A percentile compares a stretch with the other conserved stretches of the same genome.
phyloP scores from a whole-genome alignment of 1,140 invertebrate species.

The Octopus sinensis region DNA sequence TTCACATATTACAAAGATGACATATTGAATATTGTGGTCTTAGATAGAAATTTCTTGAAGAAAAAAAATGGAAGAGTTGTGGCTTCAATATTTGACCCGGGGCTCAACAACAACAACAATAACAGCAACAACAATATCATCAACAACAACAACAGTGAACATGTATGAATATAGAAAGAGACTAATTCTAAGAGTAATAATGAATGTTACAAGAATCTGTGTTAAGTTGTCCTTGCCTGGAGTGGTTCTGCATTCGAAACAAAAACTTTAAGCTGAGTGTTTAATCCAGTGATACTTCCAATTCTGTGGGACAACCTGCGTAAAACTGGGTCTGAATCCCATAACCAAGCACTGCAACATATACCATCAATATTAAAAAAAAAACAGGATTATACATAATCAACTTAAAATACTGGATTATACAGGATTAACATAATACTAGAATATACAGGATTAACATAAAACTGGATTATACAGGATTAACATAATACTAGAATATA shows the following conservation, averaged over 20 bases:
- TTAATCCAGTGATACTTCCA: constrained; percentile 24
- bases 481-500: background rate
- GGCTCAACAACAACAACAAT: background rate
- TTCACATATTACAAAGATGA: no score
- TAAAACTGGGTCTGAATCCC: constrained; percentile 18
- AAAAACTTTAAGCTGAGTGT: constrained; percentile 14
- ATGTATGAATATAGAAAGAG: background rate
- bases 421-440: background rate
- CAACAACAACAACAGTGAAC: background rate
- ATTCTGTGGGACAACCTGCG: constrained; percentile 20
- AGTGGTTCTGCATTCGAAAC: constrained; percentile 27
- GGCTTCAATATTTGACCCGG: no score
- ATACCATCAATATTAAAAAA: background rate
- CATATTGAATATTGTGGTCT: no score
- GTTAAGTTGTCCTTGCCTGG: constrained; percentile 20
- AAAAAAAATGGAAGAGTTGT: no score
- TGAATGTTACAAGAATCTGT: background rate
- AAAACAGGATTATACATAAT: background rate
- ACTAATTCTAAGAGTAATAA: background rate
- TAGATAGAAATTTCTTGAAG: no score
- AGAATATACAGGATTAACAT: no score
- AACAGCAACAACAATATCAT: background rate
- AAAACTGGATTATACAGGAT: background rate
- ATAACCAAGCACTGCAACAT: constrained; percentile 26
- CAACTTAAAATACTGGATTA: background rate